Base-by-base conservation (phyloP, 2,888 invertebrate species). In the Tipula helvola region DNA sequence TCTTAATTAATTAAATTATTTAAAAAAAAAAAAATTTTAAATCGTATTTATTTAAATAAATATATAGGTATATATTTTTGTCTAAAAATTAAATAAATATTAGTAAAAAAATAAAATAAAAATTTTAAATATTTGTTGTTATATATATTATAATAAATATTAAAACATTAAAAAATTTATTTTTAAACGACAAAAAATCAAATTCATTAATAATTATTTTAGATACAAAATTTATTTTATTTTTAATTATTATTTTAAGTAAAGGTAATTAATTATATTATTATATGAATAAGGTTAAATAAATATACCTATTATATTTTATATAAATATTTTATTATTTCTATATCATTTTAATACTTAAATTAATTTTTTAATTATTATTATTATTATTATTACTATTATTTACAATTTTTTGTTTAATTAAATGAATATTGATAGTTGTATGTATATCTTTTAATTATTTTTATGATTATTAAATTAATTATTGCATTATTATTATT, bases 121-220 rank as follows among this genome's bases (percentile, higher is more conserved):
- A 71, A 71, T 71, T 71, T 71, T 71, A 71, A 71, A 71, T 71
- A 71, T 71, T 71, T 71, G 71, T 71, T 71, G 71, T 71, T 71
- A 71, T 52, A 52, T 52, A n/a, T 39, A 71, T 71, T 28, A 71
- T 71, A 71, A 52, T 71, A 28, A 71, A 71, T 71, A 13, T 44
- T 44, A 71, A 71, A 71, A 71, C 28, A 71, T 52, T 44, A 52
- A 52, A n/a, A 71, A 71, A 18, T 28, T 28, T 71, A 71, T 71
- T 71, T 71, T 71, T 71, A 28, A 71, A 71, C 71, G 28, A 52
- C n/a, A 52, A 16, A 52, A 52, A 44, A 44, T 44, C 44, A 44
- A 44, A 44, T 44, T 44, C 44, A 44, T 52, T 71, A 71, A 71
- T 28, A 71, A 71, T 71, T 71, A 71, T 71, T 71, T 71, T 71